phyloP scores from a whole-genome alignment of 2,113 vertebrate species.

The Eupsittula cactorum region DNA sequence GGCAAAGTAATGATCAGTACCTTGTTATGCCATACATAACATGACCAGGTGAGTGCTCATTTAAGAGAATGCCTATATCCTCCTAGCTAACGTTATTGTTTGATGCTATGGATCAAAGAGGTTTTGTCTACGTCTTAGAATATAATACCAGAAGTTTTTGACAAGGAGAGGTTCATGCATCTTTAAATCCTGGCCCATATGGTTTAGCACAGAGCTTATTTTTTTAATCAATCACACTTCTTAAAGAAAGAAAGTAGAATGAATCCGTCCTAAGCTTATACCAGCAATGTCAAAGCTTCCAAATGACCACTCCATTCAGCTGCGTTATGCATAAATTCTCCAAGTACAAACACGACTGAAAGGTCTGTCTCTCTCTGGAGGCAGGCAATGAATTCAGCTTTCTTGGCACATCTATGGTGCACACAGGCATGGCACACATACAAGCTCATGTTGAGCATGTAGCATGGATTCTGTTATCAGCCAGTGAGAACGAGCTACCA shows the following conservation, averaged over 20 bases:
- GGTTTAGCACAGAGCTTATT: not conserved
- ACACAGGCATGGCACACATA: not conserved
- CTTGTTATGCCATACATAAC: not conserved
- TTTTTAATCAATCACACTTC: not conserved
- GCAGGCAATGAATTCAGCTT: not conserved
- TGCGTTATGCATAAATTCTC: not conserved
- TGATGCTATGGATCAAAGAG: not conserved
- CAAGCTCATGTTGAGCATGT: not conserved
- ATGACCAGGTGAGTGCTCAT: no score
- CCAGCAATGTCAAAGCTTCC: not conserved
- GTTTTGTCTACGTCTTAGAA: not conserved
- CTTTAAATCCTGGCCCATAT: not conserved
- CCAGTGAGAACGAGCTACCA: not conserved
- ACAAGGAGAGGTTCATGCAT: not conserved
- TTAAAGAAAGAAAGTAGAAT: not conserved
- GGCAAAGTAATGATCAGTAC: not conserved
- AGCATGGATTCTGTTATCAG: not conserved
- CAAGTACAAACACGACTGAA: not conserved
- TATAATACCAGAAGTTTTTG: not conserved
- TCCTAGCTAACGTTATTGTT: not conserved
- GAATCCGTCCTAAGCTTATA: not conserved
- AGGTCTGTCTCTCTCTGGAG: not conserved
- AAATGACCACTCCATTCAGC: not conserved
- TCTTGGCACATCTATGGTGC: accelerated
- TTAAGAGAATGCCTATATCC: not conserved